Evolutionary conservation across 2,797 vertebrate genomes (phyloP).

Genomic region (Eutrigla gurnardus): DNA sequence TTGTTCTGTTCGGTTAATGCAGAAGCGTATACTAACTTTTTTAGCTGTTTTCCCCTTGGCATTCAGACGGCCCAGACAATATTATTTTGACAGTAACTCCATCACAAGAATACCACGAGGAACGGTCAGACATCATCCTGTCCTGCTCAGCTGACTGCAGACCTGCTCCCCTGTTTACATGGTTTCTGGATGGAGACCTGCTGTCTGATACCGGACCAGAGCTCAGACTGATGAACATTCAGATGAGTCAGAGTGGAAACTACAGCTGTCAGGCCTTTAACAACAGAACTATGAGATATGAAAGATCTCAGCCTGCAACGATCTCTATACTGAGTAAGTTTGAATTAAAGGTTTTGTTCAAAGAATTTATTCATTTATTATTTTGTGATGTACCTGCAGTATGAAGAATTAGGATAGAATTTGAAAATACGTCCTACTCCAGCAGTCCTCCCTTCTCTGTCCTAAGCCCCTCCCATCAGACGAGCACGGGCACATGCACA

Average conservation of each 20-base stretch:
- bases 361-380: not conserved
- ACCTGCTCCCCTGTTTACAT: conserved; percentile 48
- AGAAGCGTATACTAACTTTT: not conserved
- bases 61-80: conserved; percentile 70
- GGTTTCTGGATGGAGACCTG: conserved; percentile 52
- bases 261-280: conserved; percentile 75
- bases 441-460: not conserved
- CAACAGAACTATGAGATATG: conserved; percentile 50
- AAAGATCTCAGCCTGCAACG: conserved; percentile 27
- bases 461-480: not conserved
- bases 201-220: conserved; percentile 25
- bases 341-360: not conserved
- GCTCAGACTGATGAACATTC: conserved; percentile 47
- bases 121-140: conserved; percentile 56
- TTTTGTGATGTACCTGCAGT: not conserved
- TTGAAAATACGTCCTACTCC: not conserved
- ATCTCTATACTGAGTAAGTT: conserved; percentile 60
- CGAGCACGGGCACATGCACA: too few species aligned
- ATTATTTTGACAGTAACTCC: not conserved
- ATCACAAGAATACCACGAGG: not conserved
- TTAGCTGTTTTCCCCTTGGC: not conserved
- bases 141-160: conserved; percentile 64
- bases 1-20: not conserved
- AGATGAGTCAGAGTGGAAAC: conserved; percentile 58
- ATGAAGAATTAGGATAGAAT: too few species aligned